Evolutionary conservation across 1,140 invertebrate species (phyloP).

Genomic region (Meloidogyne exigua): DNA sequence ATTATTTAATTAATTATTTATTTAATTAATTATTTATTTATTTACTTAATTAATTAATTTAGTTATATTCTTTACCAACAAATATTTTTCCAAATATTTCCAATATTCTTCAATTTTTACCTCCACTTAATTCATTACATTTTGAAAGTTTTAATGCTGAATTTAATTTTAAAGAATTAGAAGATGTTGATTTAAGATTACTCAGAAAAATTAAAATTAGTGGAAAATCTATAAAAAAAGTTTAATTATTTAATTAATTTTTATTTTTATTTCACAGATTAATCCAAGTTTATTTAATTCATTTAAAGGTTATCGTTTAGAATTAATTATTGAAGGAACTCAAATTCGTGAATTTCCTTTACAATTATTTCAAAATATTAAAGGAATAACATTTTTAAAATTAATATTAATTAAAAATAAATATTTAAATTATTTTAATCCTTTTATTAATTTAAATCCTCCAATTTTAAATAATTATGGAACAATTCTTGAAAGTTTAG

Average conservation of each 20-base stretch:
- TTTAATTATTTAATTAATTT: background rate
- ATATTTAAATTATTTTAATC: constrained; percentile 30
- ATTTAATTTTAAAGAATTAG: constrained; percentile 30
- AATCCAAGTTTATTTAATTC: constrained; percentile 23
- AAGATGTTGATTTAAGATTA: constrained; percentile 36
- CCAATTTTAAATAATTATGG: background rate
- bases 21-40: constrained; percentile 8
- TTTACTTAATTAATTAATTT: constrained; percentile 13
- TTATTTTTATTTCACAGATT: constrained; percentile 30
- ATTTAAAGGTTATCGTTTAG: constrained; percentile 34
- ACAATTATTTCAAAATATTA: constrained; percentile 35
- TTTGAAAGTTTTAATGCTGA: constrained; percentile 29
- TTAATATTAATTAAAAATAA: constrained; percentile 34
- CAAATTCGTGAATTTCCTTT: constrained; percentile 39
- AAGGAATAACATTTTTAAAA: constrained; percentile 30
- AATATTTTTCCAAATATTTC: constrained; percentile 37
- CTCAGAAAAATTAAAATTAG: constrained; percentile 37
- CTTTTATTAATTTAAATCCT: constrained; percentile 5
- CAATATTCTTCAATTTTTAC: constrained; percentile 33
- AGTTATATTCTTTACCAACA: constrained; percentile 39
- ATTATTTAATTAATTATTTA: background rate
- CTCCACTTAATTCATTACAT: constrained; percentile 42
- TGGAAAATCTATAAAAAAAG: constrained; percentile 22
- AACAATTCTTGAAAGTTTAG: background rate
- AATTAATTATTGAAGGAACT: constrained; percentile 35